phyloP scores from a whole-genome alignment of 2,888 invertebrate genomes.

The Acanthococcus lagerstroemiae region DNA sequence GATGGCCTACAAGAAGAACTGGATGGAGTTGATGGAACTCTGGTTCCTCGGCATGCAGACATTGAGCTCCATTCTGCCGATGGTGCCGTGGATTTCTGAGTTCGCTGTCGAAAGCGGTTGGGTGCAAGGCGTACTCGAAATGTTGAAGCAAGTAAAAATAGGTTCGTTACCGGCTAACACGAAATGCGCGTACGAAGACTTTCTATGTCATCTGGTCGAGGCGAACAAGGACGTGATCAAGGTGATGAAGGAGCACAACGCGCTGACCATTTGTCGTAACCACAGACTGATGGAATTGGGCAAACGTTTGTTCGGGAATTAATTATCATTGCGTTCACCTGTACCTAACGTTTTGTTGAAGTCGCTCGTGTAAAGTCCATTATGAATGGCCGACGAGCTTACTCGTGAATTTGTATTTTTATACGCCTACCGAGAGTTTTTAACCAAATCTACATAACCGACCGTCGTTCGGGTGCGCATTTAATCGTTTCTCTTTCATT shows the following conservation, averaged over 20 bases:
- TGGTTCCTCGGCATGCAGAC: constrained; percentile 95
- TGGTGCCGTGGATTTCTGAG: constrained; percentile 80
- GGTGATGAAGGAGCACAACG: constrained; percentile 71
- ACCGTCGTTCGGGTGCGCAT: too few species aligned
- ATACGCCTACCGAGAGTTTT: too few species aligned
- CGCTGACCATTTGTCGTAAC: constrained; percentile 70
- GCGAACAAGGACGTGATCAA: constrained; percentile 63
- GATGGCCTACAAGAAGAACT: constrained; percentile 73
- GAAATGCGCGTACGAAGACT: constrained; percentile 82
- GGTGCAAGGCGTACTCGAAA: constrained; percentile 77
- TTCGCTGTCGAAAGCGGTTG: constrained; percentile 90
- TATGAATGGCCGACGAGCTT: too few species aligned
- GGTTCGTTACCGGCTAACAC: constrained; percentile 73
- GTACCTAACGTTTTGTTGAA: neutral
- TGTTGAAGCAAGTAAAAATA: constrained; percentile 69
- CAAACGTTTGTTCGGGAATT: constrained; percentile 78
- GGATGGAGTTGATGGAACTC: constrained; percentile 81
- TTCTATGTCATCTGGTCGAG: constrained; percentile 72
- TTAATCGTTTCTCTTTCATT: too few species aligned
- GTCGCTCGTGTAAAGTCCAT: too few species aligned
- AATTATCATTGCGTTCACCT: too few species aligned
- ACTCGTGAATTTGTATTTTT: too few species aligned
- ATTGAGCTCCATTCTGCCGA: constrained; percentile 67
- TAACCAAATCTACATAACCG: too few species aligned
- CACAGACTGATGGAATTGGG: constrained; percentile 82